Base-by-base conservation (phyloP, 1,140 invertebrate species). In the Zaprionus inermis region DNA sequence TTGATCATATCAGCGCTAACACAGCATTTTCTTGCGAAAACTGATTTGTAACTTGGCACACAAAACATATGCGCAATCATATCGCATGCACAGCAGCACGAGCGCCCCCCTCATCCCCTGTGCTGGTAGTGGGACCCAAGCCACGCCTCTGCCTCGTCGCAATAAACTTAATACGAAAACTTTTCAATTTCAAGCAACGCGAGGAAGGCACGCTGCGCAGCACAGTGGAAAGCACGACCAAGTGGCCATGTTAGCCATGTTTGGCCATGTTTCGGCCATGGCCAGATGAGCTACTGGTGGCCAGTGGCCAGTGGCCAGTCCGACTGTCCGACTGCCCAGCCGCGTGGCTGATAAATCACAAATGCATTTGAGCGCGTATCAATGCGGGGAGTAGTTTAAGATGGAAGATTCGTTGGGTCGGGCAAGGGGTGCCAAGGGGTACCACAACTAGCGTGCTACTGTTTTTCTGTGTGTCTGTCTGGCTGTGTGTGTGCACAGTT, bases 111-210 rank as follows among this genome's bases (percentile, higher is more conserved):
- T 22, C n/a, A n/a, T 46, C 11, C 41, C 5, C 14, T 28, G 16
- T 7, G 10, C n/a, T n/a, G n/a, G n/a, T n/a, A n/a, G n/a, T n/a
- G n/a, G n/a, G n/a, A n/a, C 44, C 38, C 28, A 52, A 44, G 63
- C 44, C 61, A 54, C 58, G 63, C 54, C 79, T 51, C 49, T 44
- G 34, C 9, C 14, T 5, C n/a, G n/a, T 36, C 51, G 72, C 56
- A 78, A 88, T 82, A 83, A 83, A 83, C 83, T 88, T 88, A 70
- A 83, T 88, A 81, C 63, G 79, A 83, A 78, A 83, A 88, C 46
- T 83, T 88, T 86, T 86, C 79, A 82, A 83, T 86, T 86, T 88
- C 38, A 6, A 77, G 83, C 79, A 86, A 82, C 49, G 79, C 76
- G 59, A 76, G 83, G 83, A 88, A 88, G 69, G 79, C 83, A 88